Base-by-base conservation (phyloP, 2,797 vertebrate genomes). In the Acrossocheilus fasciatus region DNA sequence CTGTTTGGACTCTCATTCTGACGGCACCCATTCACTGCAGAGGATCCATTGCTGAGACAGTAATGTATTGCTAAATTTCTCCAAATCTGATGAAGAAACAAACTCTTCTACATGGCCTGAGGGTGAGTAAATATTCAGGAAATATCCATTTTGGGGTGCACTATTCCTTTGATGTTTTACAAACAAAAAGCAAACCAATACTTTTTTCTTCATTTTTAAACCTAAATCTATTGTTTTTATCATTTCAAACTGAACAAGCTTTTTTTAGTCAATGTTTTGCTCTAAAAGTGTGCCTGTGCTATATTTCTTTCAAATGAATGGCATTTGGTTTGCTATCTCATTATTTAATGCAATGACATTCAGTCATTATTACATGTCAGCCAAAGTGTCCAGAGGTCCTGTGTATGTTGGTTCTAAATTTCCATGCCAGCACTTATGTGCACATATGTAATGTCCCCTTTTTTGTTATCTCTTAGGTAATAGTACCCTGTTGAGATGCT, bases 391-490 rank as follows among this genome's bases (percentile, higher is more conserved):
- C 39, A 23, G 41, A 43, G 15, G 11, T 66, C 23, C 14, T 23
- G 1, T 34, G 34, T 23, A 57, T n/a, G 1, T 59, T 62, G 4
- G 57, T 1, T 62, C 4, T 62, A 62, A 59, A 59, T n/a, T 4
- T 26, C 5, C n/a, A 62, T 62, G 11, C 59, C 59, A 62, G 4
- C 2, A 12, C 57, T 62, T 64, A 30, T 14, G 9, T 6, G 5
- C 62, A 34, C 62, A 66, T 7, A 52, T 20, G 7, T 50, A 5
- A 39, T 7, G 5, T 47, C 36, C 43, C 1, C 11, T n/a, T 62
- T 18, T 79, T 6, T 45, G 41, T 41, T 18, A 0, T 79, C 52
- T 69, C 57, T 36, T 80, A 89, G 88, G 88, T 52, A 89, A 89
- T 10, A 43, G 12, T 66, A 23, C 80, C n/a, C 39, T 89, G 41